Conservation (phyloP, 2,797 vertebrate genomes). For the Bufotes viridis region DNA sequence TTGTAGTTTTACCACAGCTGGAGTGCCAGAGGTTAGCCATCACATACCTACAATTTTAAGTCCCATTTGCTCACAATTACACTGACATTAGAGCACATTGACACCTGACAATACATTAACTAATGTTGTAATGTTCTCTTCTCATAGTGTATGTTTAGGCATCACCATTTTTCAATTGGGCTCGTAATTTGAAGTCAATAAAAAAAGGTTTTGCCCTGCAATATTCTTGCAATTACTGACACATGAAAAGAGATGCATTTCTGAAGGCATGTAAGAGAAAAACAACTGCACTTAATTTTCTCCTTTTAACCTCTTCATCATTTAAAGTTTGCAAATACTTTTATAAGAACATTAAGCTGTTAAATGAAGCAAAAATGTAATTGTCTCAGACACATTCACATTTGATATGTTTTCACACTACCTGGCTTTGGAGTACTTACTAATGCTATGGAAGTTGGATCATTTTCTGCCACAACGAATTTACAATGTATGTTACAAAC, state of each 20-base stretch:
- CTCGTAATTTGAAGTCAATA: constrained; percentile 41
- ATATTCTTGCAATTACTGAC: constrained; percentile 46
- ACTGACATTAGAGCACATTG: not conserved
- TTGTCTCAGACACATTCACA: constrained; percentile 35
- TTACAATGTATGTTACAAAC: not conserved
- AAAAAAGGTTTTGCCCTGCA: constrained; percentile 32
- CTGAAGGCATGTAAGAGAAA: constrained; percentile 2
- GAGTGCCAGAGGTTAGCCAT: too few species aligned
- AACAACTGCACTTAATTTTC: constrained; percentile 28
- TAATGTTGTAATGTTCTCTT: constrained; percentile 23
- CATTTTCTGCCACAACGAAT: not conserved
- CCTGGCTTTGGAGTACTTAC: constrained; percentile 9
- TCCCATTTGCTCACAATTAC: not conserved
- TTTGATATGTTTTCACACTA: constrained; percentile 23
- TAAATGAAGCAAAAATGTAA: constrained; percentile 46
- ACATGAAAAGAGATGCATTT: constrained; percentile 43
- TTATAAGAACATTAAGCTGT: constrained; percentile 41
- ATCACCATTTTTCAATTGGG: not conserved
- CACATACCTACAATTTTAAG: not conserved
- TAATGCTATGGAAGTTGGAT: not conserved
- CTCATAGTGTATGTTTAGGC: constrained; percentile 25
- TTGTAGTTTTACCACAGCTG: too few species aligned
- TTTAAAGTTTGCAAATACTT: constrained; percentile 48
- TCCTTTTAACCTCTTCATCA: constrained; percentile 49
- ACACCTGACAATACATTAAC: constrained; percentile 35